Conservation (phyloP, 2,113 vertebrate species). For the Bettongia penicillata region DNA sequence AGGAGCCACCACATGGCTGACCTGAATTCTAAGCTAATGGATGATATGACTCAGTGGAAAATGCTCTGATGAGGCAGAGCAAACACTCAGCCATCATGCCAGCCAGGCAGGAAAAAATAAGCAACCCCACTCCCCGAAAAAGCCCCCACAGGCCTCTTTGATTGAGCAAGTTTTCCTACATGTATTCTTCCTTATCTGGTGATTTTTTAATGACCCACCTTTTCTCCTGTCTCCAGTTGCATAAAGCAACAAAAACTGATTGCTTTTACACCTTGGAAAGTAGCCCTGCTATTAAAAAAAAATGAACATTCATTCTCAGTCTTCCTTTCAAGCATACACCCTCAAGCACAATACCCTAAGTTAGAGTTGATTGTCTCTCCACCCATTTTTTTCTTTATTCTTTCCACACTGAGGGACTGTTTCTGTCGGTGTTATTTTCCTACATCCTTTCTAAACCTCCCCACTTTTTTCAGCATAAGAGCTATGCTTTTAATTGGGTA, state of each 20-base stretch:
- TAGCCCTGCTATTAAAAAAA: constrained; percentile 3
- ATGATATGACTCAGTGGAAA: constrained; percentile 16
- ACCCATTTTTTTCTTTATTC: not conserved
- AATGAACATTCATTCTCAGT: not conserved
- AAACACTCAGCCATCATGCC: constrained; percentile 13
- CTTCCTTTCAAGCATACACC: constrained; percentile 32
- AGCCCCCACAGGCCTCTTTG: not conserved
- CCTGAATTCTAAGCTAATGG: constrained; percentile 34
- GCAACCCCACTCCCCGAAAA: not conserved
- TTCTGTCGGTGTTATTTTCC: not conserved
- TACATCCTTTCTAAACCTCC: constrained; percentile 40
- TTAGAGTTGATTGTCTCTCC: not conserved
- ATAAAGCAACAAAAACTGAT: not conserved
- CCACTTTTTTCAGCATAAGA: not conserved
- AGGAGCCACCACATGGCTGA: not conserved
- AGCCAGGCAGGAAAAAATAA: constrained; percentile 48
- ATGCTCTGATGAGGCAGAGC: not conserved
- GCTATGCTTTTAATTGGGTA: constrained; percentile 57
- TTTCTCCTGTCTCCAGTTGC: not conserved
- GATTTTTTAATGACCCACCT: not conserved
- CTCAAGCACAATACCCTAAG: not conserved
- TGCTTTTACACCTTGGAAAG: not conserved
- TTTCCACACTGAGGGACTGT: not conserved
- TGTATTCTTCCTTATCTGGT: not conserved
- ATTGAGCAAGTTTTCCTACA: constrained; percentile 1